A percentile compares a stretch with the other conserved stretches of the same genome.
Evolutionary conservation across 2,888 invertebrate species (phyloP).

Genomic region (Harpalus rufipes): DNA sequence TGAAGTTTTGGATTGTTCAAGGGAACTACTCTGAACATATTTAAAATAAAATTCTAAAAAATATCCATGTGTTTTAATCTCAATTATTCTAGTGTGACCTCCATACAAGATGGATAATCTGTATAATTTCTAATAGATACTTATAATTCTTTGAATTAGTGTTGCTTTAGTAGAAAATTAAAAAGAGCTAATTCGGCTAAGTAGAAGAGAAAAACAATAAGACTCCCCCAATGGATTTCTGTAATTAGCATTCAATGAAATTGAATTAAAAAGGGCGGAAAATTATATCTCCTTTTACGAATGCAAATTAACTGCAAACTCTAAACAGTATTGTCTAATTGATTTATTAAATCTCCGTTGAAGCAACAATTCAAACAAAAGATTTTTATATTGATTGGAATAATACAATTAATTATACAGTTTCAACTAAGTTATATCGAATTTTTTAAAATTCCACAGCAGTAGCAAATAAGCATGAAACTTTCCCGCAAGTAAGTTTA

Average conservation of each 20-base stretch:
- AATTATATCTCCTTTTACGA: conserved; percentile 27
- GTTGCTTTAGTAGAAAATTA: conserved; percentile 12
- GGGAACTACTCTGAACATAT: too few species aligned
- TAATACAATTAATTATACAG: background rate
- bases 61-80: too few species aligned
- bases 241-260: conserved; percentile 42
- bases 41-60: too few species aligned
- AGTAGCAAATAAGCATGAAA: conserved; percentile 7
- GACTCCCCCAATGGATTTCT: conserved; percentile 32
- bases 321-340: conserved; percentile 31
- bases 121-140: background rate
- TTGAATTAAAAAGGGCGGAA: conserved; percentile 30
- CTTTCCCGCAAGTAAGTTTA: background rate
- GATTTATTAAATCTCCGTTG: conserved; percentile 31
- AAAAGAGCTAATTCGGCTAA: conserved; percentile 40
- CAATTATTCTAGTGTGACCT: too few species aligned
- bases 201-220: conserved; percentile 25
- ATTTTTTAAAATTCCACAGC: background rate
- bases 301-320: conserved; percentile 12
- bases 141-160: background rate
- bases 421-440: background rate
- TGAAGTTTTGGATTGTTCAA: too few species aligned
- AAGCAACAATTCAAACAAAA: background rate
- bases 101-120: too few species aligned
- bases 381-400: background rate